Evolutionary conservation across 2,113 vertebrate genomes (phyloP), one percentile per base, ranked within the genome.

Genomic region (Hypocryptadius cinnamomeus): DNA sequence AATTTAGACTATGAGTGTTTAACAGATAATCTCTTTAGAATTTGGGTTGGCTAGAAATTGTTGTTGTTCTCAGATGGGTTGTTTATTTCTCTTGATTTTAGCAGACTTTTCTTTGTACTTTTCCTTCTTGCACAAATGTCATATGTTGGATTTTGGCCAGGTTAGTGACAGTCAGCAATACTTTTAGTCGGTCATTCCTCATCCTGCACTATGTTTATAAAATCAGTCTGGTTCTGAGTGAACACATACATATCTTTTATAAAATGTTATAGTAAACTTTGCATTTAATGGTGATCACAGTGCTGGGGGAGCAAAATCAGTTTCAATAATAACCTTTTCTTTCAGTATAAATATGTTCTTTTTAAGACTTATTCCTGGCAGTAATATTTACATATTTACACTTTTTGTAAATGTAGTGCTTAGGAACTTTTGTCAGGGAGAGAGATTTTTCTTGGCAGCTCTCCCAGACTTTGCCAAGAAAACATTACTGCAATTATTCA

Each of bases 311-410:
- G 23, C 7, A 82, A 85, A 93, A 65, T 48, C 35, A 60, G 28
- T 66, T 91, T 63, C 47, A 83, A 33, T 28, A 70, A 44, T 27
- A 39, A 57, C 51, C 40, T 83, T 90, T 82, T 59, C 30, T 31
- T 85, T 80, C 24, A 25, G 20, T 73, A 42, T 63, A 69, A 86
- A 48, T 71, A 53, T 66, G 19, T 77, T 77, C 60, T 77, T 59
- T 78, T 8, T 16, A 63, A 66, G 56, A 42, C 66, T 90, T 89
- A 91, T 80, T 93, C 40, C 25, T 87, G 76, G 51, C 44, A 60
- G 33, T 84, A 87, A 79, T 94, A 91, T 91, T 93, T 92, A 94
- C 13, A 7, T 80, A 90, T 92, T 96, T 96, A 86, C 33, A 78
- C 13, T 73, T 96, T 90, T 77, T 73, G 33, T 70, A 88, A 65